phyloP scores from a whole-genome alignment of 2,113 vertebrate species.

The Rhombomys opimus region DNA sequence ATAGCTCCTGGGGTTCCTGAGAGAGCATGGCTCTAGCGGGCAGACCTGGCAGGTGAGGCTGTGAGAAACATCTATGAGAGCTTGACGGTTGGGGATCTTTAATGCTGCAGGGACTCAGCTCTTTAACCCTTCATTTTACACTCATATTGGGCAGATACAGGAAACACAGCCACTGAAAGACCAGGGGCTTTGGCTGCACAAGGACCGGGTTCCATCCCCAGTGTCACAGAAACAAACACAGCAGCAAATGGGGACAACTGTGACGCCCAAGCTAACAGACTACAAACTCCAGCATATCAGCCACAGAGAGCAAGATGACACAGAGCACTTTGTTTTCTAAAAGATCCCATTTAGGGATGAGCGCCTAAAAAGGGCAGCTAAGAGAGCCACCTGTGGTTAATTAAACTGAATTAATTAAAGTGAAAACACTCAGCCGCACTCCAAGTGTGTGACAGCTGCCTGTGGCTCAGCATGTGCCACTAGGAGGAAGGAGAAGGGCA shows the following conservation, averaged over 20 bases:
- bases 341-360: background rate
- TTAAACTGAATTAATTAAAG: background rate
- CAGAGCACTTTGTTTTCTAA: background rate
- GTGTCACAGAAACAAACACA: background rate
- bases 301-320: background rate
- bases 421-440: background rate
- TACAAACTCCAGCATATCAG: background rate
- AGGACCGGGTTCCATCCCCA: background rate
- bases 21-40: background rate
- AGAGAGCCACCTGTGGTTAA: background rate
- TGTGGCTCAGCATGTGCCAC: rapidly evolving
- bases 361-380: background rate
- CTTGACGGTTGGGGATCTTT: background rate
- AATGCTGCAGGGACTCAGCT: background rate
- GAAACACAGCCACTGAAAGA: background rate
- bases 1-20: background rate
- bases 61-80: background rate
- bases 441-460: too few species aligned
- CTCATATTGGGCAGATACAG: background rate
- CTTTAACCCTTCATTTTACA: background rate
- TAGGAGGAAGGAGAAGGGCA: background rate
- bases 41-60: background rate
- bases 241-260: background rate
- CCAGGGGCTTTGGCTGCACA: background rate
- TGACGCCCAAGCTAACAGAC: background rate